Base-by-base conservation (phyloP, 2,797 vertebrate genomes). In the Anisognathus igniventris region DNA sequence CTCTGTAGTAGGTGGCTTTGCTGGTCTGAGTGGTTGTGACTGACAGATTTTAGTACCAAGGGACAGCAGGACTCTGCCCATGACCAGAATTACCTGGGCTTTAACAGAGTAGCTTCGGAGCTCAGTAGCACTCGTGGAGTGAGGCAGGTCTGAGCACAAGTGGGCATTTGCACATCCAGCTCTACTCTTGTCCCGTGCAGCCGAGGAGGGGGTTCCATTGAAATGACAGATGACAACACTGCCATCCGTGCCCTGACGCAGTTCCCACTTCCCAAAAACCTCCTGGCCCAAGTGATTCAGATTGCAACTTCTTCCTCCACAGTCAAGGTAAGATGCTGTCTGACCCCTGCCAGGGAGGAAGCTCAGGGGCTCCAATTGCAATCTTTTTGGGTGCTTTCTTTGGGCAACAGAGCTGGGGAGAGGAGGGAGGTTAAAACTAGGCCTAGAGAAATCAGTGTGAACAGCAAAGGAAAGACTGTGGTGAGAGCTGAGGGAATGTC, bases 221-320 rank as follows among this genome's bases (percentile, higher is more conserved):
- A 98, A 71, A 98, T 98, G 97, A 97, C 97, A 19, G 98, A 98
- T 0, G 95, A 97, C 27, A 94, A 97, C 31, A 91, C 96, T 5
- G 96, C 98, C 53, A 90, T 96, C 33, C 97, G 98, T 71, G 99
- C 99, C 14, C 97, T 99, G 79, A 97, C 98, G 2, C 96, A 98
- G 82, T 99, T 99, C 95, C 98, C 98, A 0, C 98, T 98, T 31
- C 98, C 99, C 31, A 99, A 99, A 97, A 98, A 98, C 31, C 98
- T 99, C 21, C 96, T 99, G 64, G 95, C 93, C 31, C 98, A 97
- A 53, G 98, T 99, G 87, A 95, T 99, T 82, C 99, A 99, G 96
- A 98, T 98, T 44, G 99, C 99, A 45, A 98, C 98, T 0, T 98
- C 99, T 0, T 97, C 98, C 31, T 97, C 96, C 81, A 98, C 97